Evolutionary conservation across 2,113 vertebrate genomes (phyloP).

Genomic region (Etia nguti): DNA sequence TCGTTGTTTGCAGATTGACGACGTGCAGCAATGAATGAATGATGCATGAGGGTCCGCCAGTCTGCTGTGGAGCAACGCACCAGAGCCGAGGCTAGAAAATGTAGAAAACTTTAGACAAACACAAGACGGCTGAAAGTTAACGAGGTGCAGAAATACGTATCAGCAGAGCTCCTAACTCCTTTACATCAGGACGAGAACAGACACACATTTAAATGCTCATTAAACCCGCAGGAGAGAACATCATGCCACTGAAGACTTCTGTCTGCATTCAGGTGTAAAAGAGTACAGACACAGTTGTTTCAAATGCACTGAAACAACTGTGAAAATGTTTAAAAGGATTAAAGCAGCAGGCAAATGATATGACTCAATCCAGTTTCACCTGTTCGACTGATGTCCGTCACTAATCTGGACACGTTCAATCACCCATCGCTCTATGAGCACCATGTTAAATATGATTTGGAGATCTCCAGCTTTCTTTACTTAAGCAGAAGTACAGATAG

Average conservation of each 20-base stretch:
- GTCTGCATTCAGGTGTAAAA: not conserved
- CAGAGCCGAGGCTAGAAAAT: not conserved
- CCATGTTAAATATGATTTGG: not conserved
- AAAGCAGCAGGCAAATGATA: not conserved
- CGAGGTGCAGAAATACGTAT: fast-evolving
- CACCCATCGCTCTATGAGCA: not conserved
- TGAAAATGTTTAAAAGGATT: not conserved
- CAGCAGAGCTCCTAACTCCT: fast-evolving
- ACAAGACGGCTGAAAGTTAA: not conserved
- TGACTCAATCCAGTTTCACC: not conserved
- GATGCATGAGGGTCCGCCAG: not conserved
- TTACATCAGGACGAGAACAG: not conserved
- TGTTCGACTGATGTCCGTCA: not conserved
- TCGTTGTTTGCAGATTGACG: not conserved
- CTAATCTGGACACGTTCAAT: not conserved
- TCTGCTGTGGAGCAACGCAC: not conserved
- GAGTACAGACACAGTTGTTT: too few relatives aligned
- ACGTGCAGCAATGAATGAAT: conserved; percentile 22
- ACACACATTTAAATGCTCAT: not conserved
- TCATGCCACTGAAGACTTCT: not conserved
- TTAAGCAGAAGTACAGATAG: too few relatives aligned
- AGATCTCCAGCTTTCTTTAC: not conserved
- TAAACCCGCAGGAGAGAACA: not conserved
- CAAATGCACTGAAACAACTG: not conserved
- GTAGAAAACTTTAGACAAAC: not conserved